Conservation (phyloP, 2,888 invertebrate genomes). For the Megaustenia siamemsis region DNA sequence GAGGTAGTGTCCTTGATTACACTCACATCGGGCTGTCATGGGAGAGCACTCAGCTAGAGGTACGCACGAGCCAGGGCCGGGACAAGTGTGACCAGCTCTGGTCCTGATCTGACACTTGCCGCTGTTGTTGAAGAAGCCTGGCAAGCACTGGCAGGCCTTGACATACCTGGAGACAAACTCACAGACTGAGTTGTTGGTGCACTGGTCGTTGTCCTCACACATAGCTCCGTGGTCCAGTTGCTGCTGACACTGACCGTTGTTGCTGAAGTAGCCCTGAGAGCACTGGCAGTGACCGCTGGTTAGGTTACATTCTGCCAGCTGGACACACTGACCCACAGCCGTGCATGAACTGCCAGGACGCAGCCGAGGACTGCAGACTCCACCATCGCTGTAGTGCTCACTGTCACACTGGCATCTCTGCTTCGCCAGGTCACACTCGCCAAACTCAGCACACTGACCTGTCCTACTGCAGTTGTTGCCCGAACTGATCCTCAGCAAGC, state of each 20-base stretch:
- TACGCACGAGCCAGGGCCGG: constrained; percentile 47
- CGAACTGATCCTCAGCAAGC: constrained; percentile 46
- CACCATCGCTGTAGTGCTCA: constrained; percentile 42
- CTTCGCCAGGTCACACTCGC: constrained; percentile 28
- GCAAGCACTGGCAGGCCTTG: constrained; percentile 45
- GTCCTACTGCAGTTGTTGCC: constrained; percentile 34
- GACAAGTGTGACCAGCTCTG: constrained; percentile 44
- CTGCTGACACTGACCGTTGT: constrained; percentile 37
- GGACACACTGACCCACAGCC: constrained; percentile 48
- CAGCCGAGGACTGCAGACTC: constrained; percentile 35
- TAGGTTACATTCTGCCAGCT: constrained; percentile 51
- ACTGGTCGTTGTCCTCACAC: constrained; percentile 40
- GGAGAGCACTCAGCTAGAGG: constrained; percentile 52
- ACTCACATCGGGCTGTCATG: constrained; percentile 47
- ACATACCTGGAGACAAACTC: constrained; percentile 34
- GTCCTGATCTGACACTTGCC: constrained; percentile 53
- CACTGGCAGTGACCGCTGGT: constrained; percentile 45
- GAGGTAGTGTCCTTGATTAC: constrained; percentile 48
- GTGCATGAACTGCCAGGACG: constrained; percentile 37
- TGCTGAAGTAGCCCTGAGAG: constrained; percentile 25
- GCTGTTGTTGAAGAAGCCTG: constrained; percentile 40
- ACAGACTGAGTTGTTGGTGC: constrained; percentile 47
- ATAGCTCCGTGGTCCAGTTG: constrained; percentile 40
- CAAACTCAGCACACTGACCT: constrained; percentile 44
- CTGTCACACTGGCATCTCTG: constrained; percentile 42